Percentiles rank a stretch among this genome's conserved stretches.
Conservation (phyloP, 2,888 invertebrate species). For the Phytoseiulus persimilis region DNA sequence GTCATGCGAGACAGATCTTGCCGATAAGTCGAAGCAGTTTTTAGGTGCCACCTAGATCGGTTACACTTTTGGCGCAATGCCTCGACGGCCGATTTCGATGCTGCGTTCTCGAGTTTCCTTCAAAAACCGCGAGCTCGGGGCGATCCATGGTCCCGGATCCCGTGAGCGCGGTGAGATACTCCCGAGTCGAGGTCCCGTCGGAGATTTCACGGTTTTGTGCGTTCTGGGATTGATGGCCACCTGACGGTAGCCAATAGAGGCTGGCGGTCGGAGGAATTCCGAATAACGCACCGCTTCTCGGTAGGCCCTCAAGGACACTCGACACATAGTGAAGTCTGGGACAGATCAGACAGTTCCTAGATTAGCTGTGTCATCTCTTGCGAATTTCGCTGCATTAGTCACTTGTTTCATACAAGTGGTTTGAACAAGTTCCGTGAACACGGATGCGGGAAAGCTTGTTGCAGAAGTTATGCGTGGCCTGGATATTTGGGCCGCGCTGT, state of each 20-base stretch:
- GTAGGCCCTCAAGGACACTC: not conserved
- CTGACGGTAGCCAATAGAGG: not conserved
- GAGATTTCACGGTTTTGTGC: not conserved
- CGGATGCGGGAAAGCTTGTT: not conserved
- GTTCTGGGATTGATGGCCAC: not conserved
- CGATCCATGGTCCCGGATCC: too few relatives aligned
- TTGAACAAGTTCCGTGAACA: not conserved
- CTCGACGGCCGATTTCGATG: too few relatives aligned
- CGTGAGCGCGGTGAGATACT: too few relatives aligned
- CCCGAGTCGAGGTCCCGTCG: not conserved
- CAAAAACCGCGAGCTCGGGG: too few relatives aligned
- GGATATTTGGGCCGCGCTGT: not conserved
- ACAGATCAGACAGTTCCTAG: not conserved
- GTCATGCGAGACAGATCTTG: not conserved
- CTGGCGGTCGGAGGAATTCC: not conserved
- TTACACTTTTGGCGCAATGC: not conserved
- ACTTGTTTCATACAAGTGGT: not conserved
- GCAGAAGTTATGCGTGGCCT: not conserved
- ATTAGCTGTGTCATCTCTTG: not conserved
- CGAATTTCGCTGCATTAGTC: not conserved
- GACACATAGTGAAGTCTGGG: not conserved
- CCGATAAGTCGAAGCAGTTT: not conserved
- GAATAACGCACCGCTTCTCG: not conserved
- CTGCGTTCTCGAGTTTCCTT: too few relatives aligned
- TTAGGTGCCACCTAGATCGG: not conserved